Evolutionary conservation across 2,888 invertebrate species (phyloP).

Genomic region (Scotopteryx bipunctaria): DNA sequence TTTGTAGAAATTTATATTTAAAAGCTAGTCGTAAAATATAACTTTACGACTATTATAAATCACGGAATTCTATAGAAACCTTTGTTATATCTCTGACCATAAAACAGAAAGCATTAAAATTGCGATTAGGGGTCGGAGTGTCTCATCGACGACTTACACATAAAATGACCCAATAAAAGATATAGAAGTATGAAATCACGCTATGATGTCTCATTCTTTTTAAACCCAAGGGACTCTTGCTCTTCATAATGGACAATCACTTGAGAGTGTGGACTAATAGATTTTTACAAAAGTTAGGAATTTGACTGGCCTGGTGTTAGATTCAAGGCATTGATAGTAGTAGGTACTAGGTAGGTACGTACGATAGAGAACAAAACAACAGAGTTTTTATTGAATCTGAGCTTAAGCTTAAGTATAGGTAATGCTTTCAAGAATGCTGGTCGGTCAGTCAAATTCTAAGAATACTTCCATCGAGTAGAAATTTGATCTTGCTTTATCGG

Average conservation of each 20-base stretch:
- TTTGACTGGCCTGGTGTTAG: too few species aligned
- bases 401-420: neutral
- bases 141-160: constrained; percentile 51
- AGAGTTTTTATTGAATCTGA: neutral
- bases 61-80: constrained; percentile 49
- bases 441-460: constrained; percentile 15
- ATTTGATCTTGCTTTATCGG: constrained; percentile 18
- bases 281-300: too few species aligned
- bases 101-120: constrained; percentile 60
- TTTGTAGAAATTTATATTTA: constrained; percentile 36
- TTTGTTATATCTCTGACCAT: constrained; percentile 53
- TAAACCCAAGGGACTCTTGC: too few species aligned
- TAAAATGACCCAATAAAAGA: constrained; percentile 45
- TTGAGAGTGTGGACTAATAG: too few species aligned
- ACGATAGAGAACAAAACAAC: too few species aligned
- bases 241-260: too few species aligned
- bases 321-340: too few species aligned
- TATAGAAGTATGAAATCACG: too few species aligned
- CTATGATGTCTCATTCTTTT: too few species aligned
- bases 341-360: neutral
- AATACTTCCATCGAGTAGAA: constrained; percentile 16
- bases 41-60: constrained; percentile 52
- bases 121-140: constrained; percentile 55
- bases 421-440: constrained; percentile 5
- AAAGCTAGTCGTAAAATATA: constrained; percentile 40